phyloP scores from a whole-genome alignment of 2,113 vertebrate genomes.

The Chiloscyllium plagiosum region DNA sequence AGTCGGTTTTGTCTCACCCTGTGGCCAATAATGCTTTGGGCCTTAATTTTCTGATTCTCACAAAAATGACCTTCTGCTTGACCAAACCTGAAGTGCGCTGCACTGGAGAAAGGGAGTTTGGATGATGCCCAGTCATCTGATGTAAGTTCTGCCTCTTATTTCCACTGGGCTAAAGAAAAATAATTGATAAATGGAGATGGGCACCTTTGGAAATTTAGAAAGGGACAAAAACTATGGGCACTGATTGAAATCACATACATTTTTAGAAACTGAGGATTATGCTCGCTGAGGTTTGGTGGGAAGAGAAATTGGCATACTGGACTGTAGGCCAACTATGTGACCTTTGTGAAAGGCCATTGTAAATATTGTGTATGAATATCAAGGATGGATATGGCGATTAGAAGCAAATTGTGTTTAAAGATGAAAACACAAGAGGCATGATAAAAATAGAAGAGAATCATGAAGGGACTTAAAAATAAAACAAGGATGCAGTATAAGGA shows the following conservation, averaged over 20 bases:
- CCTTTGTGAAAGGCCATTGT: neutral
- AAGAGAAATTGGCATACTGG: neutral
- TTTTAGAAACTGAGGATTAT: neutral
- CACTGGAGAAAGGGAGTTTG: neutral
- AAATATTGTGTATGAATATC: neutral
- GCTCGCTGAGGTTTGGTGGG: neutral
- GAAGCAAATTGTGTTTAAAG: neutral
- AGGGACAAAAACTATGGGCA: neutral
- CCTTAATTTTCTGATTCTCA: neutral
- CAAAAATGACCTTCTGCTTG: neutral
- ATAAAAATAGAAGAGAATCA: neutral
- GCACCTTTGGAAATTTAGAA: neutral
- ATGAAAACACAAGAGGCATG: neutral
- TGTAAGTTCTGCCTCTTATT: neutral
- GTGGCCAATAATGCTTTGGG: neutral
- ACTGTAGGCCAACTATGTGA: neutral
- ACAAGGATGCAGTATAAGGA: neutral
- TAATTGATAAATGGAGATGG: neutral
- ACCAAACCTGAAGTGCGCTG: neutral
- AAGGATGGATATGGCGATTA: neutral
- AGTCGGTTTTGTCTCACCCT: too few species aligned
- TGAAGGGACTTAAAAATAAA: neutral
- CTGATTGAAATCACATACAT: neutral
- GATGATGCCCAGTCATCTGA: neutral
- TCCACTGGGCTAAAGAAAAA: neutral